Conservation (phyloP, 2,888 invertebrate genomes). For the Melikaiella ostensackeni region DNA sequence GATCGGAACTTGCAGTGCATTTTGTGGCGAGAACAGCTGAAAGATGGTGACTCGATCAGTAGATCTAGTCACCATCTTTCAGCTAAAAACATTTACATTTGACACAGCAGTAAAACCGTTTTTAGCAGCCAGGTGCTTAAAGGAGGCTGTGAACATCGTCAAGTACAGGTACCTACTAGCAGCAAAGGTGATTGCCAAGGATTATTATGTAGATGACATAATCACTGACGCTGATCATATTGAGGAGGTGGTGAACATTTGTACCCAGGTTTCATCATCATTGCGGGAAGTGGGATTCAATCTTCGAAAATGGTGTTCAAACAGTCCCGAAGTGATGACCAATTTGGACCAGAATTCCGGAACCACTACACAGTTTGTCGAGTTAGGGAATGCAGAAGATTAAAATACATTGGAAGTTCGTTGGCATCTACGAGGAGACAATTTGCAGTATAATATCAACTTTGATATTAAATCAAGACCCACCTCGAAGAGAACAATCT, state of each 20-base stretch:
- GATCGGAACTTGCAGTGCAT: neutral
- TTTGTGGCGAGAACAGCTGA: too few species aligned
- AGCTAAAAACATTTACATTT: too few species aligned
- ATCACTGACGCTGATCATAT: neutral
- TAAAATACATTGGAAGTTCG: neutral
- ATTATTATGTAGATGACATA: neutral
- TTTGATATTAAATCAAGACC: too few species aligned
- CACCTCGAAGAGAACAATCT: too few species aligned
- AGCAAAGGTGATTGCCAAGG: neutral
- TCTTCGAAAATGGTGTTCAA: too few species aligned
- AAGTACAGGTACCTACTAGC: neutral
- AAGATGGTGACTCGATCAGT: too few species aligned
- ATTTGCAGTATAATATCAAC: too few species aligned
- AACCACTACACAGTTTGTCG: neutral
- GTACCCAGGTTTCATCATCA: too few species aligned
- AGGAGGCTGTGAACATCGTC: neutral
- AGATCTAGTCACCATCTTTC: too few species aligned
- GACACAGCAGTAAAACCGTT: too few species aligned
- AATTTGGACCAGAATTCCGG: neutral
- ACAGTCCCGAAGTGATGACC: too few species aligned
- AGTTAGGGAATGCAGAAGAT: neutral
- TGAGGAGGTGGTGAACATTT: neutral
- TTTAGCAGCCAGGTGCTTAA: too few species aligned
- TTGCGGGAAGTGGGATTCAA: neutral
- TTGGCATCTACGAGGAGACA: conserved; percentile 55